Percentiles rank a stretch among this genome's conserved stretches.
These are phyloP conservation scores for Scaptodrosophila lebanonensis DNA, from an alignment of 1,140 invertebrate genomes.

Conservation along the genomic window DNA sequence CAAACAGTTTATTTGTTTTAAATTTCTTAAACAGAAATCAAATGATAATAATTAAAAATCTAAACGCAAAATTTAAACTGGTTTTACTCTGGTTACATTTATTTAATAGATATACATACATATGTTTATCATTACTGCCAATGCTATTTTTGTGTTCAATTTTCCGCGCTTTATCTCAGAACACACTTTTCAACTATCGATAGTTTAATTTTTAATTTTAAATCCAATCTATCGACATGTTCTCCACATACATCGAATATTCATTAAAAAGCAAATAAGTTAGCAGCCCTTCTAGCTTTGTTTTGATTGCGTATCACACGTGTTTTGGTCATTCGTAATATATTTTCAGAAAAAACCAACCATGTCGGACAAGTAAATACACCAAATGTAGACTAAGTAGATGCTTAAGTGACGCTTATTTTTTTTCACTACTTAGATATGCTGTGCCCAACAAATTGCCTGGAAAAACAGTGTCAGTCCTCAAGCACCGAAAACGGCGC, in stretches of 20 bases:
- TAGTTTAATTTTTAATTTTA: no score
- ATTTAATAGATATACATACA: no score
- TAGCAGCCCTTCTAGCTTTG: constrained; percentile 45
- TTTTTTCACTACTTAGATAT: constrained; percentile 41
- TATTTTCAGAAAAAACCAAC: constrained; percentile 13
- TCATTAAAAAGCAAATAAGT: no score
- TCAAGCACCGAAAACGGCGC: constrained; percentile 70
- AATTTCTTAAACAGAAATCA: no score
- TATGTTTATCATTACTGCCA: constrained; percentile 1
- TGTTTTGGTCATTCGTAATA: constrained; percentile 24
- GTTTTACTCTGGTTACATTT: no score
- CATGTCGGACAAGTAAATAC: constrained; percentile 68
- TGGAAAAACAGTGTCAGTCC: constrained; percentile 71
- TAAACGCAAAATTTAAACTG: no score
- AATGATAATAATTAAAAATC: no score
- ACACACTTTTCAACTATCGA: no score
- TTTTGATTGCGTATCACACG: constrained; percentile 59
- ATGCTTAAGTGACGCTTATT: not conserved
- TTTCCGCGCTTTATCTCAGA: no score
- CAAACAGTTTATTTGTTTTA: no score
- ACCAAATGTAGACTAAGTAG: not conserved
- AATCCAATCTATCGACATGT: no score
- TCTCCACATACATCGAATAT: no score
- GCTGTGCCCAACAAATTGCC: constrained; percentile 76
- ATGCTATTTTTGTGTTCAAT: constrained; percentile 13